These are phyloP conservation scores for Nansenia antarctica DNA, from an alignment of 2,113 vertebrate genomes.

Conservation along the genomic window DNA sequence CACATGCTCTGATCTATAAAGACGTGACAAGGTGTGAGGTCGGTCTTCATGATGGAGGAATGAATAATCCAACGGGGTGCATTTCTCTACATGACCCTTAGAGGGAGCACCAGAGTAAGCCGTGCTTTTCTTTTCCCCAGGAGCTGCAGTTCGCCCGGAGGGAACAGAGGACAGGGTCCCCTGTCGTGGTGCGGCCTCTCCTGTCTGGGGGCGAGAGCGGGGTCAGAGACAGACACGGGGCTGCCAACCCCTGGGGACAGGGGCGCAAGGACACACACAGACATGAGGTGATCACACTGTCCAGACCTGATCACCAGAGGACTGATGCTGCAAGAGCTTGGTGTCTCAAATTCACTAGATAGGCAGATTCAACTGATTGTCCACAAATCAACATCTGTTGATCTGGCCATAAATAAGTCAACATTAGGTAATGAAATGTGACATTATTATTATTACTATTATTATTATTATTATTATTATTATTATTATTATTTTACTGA, in stretches of 20 bases:
- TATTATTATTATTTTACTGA: too few species aligned
- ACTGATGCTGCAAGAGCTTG: neutral
- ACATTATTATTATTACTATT: too few species aligned
- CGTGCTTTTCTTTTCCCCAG: constrained; percentile 50
- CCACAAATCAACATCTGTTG: neutral
- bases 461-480: too few species aligned
- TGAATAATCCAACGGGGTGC: neutral
- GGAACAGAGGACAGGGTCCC: constrained; percentile 38
- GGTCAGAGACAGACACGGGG: constrained; percentile 8
- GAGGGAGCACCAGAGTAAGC: constrained; percentile 10
- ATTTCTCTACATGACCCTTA: constrained; percentile 4
- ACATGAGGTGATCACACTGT: constrained; percentile 28
- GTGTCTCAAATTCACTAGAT: neutral
- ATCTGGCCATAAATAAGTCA: constrained; percentile 2
- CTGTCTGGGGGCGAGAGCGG: constrained; percentile 28
- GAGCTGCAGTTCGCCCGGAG: constrained; percentile 68
- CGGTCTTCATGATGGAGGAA: neutral
- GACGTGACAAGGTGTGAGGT: too few species aligned
- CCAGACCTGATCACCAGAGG: neutral
- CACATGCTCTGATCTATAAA: too few species aligned
- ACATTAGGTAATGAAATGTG: too few species aligned
- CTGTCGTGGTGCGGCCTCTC: constrained; percentile 11
- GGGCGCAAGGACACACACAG: neutral
- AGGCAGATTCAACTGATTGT: neutral
- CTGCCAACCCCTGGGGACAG: constrained; percentile 33